Evolutionary conservation across 37 sponge, comb jelly and placozoan species (phyloP).

Genomic region (Agelas oroides): DNA sequence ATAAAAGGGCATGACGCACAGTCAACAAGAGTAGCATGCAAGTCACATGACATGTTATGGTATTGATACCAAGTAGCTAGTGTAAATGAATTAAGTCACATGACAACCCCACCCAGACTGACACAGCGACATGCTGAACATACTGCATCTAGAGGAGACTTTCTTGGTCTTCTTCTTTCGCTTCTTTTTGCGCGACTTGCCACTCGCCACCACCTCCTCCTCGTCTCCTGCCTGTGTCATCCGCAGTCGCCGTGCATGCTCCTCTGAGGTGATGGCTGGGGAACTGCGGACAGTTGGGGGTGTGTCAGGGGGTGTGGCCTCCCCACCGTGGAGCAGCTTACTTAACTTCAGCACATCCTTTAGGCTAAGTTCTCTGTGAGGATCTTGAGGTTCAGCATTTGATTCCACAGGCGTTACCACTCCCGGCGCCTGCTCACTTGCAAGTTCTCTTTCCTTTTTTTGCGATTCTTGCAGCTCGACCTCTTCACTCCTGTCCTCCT

Average conservation of each 20-base stretch:
- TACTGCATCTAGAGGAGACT: slow-evolving; percentile 31
- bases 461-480: not conserved
- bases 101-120: no score
- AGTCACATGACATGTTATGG: not conserved
- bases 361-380: not conserved
- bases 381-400: not conserved
- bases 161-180: slow-evolving; percentile 25
- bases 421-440: not conserved
- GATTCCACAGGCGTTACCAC: not conserved
- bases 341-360: not conserved
- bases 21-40: not conserved
- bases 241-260: slow-evolving; percentile 35
- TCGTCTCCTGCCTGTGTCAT: slow-evolving; percentile 26
- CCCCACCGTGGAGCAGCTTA: no score
- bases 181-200: slow-evolving; percentile 19
- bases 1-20: no score
- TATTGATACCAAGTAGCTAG: no score
- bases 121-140: no score
- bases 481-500: not conserved
- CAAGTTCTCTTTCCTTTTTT: not conserved
- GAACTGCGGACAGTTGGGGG: not conserved
- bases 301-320: not conserved
- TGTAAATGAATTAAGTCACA: no score
- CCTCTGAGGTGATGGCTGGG: slow-evolving; percentile 7
- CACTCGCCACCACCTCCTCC: slow-evolving; percentile 10